A percentile compares a stretch with the other conserved stretches of the same genome.
These are phyloP conservation scores for Arnoldichthys spilopterus DNA, from an alignment of 2,797 vertebrate genomes.

Conservation along the genomic window DNA sequence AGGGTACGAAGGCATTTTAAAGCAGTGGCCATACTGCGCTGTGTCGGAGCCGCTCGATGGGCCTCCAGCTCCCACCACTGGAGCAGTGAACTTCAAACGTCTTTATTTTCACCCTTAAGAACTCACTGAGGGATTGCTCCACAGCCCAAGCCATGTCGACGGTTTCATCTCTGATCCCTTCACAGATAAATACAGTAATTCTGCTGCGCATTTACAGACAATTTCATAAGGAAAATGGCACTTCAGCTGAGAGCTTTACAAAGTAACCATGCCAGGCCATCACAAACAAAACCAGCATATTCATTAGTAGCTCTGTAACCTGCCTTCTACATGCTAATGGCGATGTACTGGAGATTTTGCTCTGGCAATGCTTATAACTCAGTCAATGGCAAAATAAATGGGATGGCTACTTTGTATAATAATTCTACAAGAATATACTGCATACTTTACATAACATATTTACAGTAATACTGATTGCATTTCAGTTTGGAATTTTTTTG, in stretches of 20 bases:
- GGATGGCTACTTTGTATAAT: too few relatives aligned
- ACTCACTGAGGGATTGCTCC: slow-evolving; percentile 28
- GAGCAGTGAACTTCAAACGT: slow-evolving; percentile 48
- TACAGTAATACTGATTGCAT: too few relatives aligned
- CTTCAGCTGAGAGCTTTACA: neutral
- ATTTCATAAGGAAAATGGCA: slow-evolving; percentile 30
- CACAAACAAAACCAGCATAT: neutral
- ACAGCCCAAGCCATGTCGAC: slow-evolving; percentile 41
- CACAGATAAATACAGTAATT: slow-evolving; percentile 48
- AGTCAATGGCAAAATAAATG: slow-evolving; percentile 6
- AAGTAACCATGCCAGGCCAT: neutral
- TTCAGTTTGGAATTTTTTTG: too few relatives aligned
- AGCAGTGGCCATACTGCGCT: slow-evolving; percentile 34
- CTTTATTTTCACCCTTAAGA: slow-evolving; percentile 46
- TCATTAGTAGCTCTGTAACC: neutral
- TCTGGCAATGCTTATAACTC: neutral
- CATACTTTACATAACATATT: too few relatives aligned
- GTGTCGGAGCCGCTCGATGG: slow-evolving; percentile 1
- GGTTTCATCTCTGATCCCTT: slow-evolving; percentile 47
- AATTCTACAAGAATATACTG: too few relatives aligned
- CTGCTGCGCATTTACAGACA: slow-evolving; percentile 27
- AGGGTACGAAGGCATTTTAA: slow-evolving; percentile 30
- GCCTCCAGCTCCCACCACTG: slow-evolving; percentile 34
- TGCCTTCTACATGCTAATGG: neutral
- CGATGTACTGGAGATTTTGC: neutral